phyloP scores from a whole-genome alignment of 2,797 vertebrate species.

The Merluccius polli region DNA sequence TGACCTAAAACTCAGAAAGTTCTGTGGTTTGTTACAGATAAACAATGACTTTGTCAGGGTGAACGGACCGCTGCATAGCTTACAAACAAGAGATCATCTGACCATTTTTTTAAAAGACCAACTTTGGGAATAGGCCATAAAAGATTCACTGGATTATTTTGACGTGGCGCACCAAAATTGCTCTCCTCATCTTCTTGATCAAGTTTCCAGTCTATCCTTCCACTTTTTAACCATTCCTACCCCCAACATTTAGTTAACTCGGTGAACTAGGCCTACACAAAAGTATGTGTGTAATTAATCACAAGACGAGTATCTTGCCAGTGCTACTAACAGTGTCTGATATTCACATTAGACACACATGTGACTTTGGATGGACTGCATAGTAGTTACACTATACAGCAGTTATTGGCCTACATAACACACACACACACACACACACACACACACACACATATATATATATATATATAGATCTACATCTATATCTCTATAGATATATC shows the following conservation, averaged over 20 bases:
- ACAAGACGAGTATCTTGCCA: background rate
- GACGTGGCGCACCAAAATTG: background rate
- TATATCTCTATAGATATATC: background rate
- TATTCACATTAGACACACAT: background rate
- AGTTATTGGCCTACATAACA: background rate
- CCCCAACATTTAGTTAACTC: background rate
- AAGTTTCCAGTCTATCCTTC: background rate
- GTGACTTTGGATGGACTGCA: constrained; percentile 1
- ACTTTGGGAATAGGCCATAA: no score
- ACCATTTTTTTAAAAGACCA: background rate
- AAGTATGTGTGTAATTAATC: background rate
- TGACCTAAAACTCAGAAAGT: constrained; percentile 64
- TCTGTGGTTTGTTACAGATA: background rate
- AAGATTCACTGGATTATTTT: no score
- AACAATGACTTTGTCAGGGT: background rate
- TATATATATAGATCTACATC: background rate
- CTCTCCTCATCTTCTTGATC: background rate
- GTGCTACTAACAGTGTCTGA: background rate
- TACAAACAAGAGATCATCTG: background rate
- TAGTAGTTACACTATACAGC: background rate
- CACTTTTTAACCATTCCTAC: background rate
- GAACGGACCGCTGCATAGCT: background rate
- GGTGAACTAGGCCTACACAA: background rate
- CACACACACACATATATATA: background rate
- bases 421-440: no score